These are phyloP conservation scores for Glossophaga mutica DNA, from an alignment of 2,797 vertebrate genomes.

Conservation along the genomic window DNA sequence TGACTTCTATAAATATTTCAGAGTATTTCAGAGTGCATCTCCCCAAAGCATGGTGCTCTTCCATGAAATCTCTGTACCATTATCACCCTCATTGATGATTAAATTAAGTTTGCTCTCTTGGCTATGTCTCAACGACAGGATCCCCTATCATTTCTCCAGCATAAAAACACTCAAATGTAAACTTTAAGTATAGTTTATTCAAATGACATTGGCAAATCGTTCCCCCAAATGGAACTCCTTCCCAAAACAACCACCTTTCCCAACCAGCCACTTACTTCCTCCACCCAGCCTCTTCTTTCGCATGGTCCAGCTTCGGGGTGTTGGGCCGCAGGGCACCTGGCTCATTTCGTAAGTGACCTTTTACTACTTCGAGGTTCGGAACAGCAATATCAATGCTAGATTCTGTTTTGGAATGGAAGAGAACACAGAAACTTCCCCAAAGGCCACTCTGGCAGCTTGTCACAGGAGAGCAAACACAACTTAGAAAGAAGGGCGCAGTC, in stretches of 20 bases:
- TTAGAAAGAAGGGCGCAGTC: neutral
- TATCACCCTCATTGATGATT: neutral
- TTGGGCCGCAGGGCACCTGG: neutral
- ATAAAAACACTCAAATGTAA: neutral
- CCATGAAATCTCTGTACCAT: neutral
- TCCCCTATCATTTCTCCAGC: neutral
- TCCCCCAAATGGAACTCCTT: neutral
- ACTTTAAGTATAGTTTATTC: constrained; percentile 37
- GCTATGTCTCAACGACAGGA: neutral
- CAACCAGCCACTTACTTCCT: neutral
- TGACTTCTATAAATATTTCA: neutral
- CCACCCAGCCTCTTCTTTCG: neutral
- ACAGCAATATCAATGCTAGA: neutral
- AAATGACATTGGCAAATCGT: neutral
- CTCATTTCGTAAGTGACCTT: neutral
- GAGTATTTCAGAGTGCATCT: neutral
- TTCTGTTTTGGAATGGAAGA: neutral
- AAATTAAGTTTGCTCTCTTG: neutral
- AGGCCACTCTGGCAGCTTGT: neutral
- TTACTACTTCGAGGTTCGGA: neutral
- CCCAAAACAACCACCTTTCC: neutral
- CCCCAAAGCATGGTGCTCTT: neutral
- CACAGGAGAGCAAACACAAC: neutral
- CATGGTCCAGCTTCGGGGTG: neutral
- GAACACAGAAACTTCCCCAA: neutral